phyloP scores from a whole-genome alignment of 2,113 vertebrate species.

The Neolamprologus caudopunctatus region DNA sequence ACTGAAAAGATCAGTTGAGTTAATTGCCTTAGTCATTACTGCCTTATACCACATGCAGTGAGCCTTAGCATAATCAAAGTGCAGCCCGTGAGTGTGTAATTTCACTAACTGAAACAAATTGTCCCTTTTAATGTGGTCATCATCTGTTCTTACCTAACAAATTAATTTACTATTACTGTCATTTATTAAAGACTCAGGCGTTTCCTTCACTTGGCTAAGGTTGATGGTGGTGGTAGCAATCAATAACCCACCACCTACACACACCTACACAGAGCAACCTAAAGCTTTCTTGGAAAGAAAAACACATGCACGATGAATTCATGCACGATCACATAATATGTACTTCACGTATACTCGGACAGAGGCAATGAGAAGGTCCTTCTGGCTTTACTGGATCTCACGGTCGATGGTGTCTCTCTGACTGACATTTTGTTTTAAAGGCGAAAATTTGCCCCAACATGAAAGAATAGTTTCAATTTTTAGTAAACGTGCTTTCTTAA shows the following conservation, averaged over 20 bases:
- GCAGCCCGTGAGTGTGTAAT: not conserved
- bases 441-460: not conserved
- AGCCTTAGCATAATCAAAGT: conserved; percentile 33
- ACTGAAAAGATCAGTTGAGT: conserved; percentile 31
- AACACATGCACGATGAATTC: not conserved
- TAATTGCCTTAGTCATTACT: conserved; percentile 51
- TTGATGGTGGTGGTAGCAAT: conserved; percentile 1
- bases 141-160: not conserved
- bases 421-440: not conserved
- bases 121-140: not conserved
- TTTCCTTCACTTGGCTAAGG: not conserved
- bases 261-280: not conserved
- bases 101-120: conserved; percentile 5
- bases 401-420: not conserved
- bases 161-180: conserved; percentile 41
- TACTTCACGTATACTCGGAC: not conserved
- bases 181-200: conserved; percentile 33
- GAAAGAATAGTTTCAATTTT: not conserved
- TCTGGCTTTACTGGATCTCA: not conserved
- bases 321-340: not conserved
- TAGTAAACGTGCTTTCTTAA: not conserved
- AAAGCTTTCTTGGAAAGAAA: not conserved
- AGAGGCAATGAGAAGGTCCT: not conserved
- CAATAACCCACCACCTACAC: not conserved
- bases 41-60: conserved; percentile 57